Evolutionary conservation across 2,888 invertebrate species (phyloP).

Genomic region (Sarcophaga rosellei): DNA sequence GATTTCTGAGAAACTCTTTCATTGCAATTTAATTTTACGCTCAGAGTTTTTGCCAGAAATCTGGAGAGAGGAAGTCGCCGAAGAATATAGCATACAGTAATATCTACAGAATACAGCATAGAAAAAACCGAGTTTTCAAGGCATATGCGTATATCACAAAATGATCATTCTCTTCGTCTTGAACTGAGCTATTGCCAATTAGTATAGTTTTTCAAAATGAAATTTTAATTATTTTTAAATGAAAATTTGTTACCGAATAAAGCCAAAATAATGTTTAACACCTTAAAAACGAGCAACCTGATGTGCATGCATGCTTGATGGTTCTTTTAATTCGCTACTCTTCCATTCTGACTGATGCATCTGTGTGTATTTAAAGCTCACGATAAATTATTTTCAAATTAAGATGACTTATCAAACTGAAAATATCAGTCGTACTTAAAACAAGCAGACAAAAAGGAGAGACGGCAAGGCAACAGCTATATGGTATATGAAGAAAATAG

Average conservation of each 20-base stretch:
- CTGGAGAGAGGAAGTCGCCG: no score
- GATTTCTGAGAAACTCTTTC: no score
- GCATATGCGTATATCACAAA: no score
- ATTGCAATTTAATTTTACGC: no score
- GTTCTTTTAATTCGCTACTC: background rate
- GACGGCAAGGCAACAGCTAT: background rate
- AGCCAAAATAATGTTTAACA: background rate
- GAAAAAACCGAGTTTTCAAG: no score
- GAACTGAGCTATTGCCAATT: no score
- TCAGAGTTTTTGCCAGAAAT: no score
- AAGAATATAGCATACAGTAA: no score
- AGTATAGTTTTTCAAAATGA: background rate
- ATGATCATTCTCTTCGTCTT: no score
- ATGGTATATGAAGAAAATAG: background rate
- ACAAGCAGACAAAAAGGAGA: background rate
- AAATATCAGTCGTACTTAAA: constrained; percentile 32
- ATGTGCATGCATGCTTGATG: constrained; percentile 12
- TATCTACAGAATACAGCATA: no score
- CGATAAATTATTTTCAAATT: constrained; percentile 64
- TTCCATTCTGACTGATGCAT: constrained; percentile 26
- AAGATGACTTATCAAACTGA: constrained; percentile 61
- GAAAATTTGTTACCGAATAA: background rate
- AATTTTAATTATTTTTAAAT: background rate
- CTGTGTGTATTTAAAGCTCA: constrained; percentile 48
- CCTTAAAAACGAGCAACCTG: background rate